Base-by-base conservation (phyloP, 2,888 invertebrate genomes). In the Epiblema foenella region DNA sequence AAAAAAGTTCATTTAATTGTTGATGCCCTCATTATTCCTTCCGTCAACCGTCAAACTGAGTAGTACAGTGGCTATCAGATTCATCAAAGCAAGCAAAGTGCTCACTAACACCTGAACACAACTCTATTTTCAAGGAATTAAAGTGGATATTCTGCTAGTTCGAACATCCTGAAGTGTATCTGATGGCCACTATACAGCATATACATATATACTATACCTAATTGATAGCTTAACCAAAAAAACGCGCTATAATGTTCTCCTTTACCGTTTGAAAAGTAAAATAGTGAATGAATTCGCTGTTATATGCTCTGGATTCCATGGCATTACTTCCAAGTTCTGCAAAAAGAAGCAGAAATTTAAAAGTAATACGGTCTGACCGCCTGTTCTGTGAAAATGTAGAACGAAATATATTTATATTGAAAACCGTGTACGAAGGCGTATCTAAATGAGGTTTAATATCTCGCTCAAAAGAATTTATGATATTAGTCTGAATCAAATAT, bases 281-380 rank as follows among this genome's bases (percentile, higher is more conserved):
- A 5, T 5, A 33, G 8, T 33, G 9, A 51, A 51, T 37, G 58
- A 58, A 20, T 33, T 51, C 20, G 49, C 46, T 67, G 58, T 20
- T 51, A 7, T 20, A 49, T 51, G 11, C 10, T 59, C 51, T 58
- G 37, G 10, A 5, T 20, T 49, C 18, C 20, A 67, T 37, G 37
- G 37, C 20, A 49, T 58, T 66, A 37, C 37, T 18, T 37, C 49
- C 49, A 49, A n/a, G 42, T 20, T 11, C 10, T 33, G 58, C 20
- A 59, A 51, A 51, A 17, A 33, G 20, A 51, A 51, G 39, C 18
- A 57, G 67, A 58, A n/a, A 20, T 49, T 49, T 51, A 59, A 59
- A 18, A 5, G 8, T 37, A 15, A 7, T 7, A 49, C 18, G 2
- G 39, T 11, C 5, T 62, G 17, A 5, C 46, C 46, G 46, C 46